A percentile compares a stretch with the other conserved stretches of the same genome.
Evolutionary conservation across 2,888 invertebrate species (phyloP).

Genomic region (Sarcophaga rosellei): DNA sequence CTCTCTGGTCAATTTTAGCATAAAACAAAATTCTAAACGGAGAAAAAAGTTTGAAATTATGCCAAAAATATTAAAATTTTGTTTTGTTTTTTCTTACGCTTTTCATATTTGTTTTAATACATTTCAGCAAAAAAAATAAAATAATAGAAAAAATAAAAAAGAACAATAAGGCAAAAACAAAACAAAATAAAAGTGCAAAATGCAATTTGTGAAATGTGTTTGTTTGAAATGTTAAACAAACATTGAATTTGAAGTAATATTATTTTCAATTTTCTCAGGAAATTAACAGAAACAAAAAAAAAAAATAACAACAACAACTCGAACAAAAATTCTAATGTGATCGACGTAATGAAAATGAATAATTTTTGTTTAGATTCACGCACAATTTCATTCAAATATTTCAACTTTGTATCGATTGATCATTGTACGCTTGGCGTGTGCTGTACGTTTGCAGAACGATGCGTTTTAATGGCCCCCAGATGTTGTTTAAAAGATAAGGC

Average conservation of each 20-base stretch:
- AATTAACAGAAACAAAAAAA: conserved; percentile 1
- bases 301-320: too few species aligned
- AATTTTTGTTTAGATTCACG: conserved; percentile 43
- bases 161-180: background rate
- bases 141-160: background rate
- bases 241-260: conserved; percentile 32
- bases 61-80: conserved; percentile 43
- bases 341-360: conserved; percentile 48
- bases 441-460: conserved; percentile 27
- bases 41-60: conserved; percentile 44
- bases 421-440: conserved; percentile 32
- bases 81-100: background rate
- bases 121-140: conserved; percentile 33
- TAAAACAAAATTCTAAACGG: conserved; percentile 24
- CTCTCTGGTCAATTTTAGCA: conserved; percentile 39
- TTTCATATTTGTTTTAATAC: conserved; percentile 24
- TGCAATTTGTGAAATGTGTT: conserved; percentile 51
- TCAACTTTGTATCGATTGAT: conserved; percentile 45
- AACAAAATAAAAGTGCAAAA: conserved; percentile 46
- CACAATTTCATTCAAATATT: conserved; percentile 39
- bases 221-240: conserved; percentile 56
- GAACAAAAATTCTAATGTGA: conserved; percentile 24
- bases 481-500: conserved; percentile 50
- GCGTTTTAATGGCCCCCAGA: conserved; percentile 60
- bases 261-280: conserved; percentile 13